A percentile compares a stretch with the other conserved stretches of the same genome.
Conservation (phyloP, 2,888 invertebrate species). For the Hartigia nigra region DNA sequence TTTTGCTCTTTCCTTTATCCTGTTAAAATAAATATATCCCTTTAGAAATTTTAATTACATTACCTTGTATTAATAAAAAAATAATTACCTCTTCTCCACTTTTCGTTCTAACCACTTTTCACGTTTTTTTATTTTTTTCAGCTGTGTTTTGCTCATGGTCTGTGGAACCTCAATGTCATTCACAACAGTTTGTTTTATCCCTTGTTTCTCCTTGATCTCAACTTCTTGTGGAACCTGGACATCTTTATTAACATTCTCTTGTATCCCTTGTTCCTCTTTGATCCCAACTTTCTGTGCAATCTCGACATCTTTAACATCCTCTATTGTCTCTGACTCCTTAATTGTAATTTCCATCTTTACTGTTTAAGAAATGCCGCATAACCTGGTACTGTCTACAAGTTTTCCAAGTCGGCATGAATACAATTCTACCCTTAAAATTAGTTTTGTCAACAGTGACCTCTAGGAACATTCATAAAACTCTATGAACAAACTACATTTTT, state of each 20-base stretch:
- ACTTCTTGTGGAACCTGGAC: not conserved
- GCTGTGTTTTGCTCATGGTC: slow-evolving; percentile 70
- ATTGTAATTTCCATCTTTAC: not conserved
- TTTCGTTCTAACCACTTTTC: slow-evolving; percentile 80
- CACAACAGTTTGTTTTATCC: not conserved
- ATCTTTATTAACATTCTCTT: not conserved
- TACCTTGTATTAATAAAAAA: not conserved
- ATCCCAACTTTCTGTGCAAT: not conserved
- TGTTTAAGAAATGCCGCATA: not conserved
- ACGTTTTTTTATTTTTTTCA: slow-evolving; percentile 76
- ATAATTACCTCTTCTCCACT: slow-evolving; percentile 72
- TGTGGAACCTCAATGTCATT: not conserved
- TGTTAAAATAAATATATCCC: slow-evolving; percentile 24
- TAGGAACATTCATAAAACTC: not conserved
- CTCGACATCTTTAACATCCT: not conserved
- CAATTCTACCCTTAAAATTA: not conserved
- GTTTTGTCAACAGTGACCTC: not conserved
- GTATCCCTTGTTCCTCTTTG: not conserved
- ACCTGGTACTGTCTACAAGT: not conserved
- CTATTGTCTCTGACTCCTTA: not conserved
- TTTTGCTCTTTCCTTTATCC: slow-evolving; percentile 76
- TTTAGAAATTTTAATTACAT: not conserved
- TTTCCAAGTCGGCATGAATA: not conserved
- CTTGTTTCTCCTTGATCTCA: not conserved
- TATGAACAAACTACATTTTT: not conserved